Conservation (phyloP, 2,888 invertebrate species). For the Sialis fuliginosa region DNA sequence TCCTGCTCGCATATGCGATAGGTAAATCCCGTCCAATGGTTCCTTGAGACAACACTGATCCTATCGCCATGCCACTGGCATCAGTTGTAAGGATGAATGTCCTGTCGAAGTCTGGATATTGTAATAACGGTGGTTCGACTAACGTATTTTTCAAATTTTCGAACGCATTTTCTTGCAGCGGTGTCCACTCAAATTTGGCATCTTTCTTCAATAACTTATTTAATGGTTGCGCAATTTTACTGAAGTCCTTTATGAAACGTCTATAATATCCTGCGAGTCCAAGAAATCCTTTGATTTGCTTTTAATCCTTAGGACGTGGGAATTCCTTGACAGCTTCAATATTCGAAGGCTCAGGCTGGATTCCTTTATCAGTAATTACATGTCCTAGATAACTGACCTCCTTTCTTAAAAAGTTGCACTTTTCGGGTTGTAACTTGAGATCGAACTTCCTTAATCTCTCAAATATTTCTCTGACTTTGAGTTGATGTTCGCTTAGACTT, state of each 20-base stretch:
- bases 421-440: constrained; percentile 11
- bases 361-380: constrained; percentile 10
- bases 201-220: constrained; percentile 9
- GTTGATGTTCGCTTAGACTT: constrained; percentile 6
- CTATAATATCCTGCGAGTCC: constrained; percentile 15
- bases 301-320: constrained; percentile 12
- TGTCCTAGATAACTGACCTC: constrained; percentile 10
- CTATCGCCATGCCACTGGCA: not conserved
- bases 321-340: constrained; percentile 9
- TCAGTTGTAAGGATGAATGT: not conserved
- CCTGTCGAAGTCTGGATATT: constrained; percentile 1
- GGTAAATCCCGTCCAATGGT: constrained; percentile 1
- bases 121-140: constrained; percentile 6
- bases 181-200: constrained; percentile 1
- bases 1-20: not conserved
- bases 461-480: constrained; percentile 12
- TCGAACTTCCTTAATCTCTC: constrained; percentile 7
- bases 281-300: constrained; percentile 15
- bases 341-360: constrained; percentile 12
- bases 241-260: constrained; percentile 12
- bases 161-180: constrained; percentile 19
- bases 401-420: constrained; percentile 11
- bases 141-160: constrained; percentile 17
- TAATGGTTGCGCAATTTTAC: constrained; percentile 11
- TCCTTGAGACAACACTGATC: not conserved